Conservation (phyloP, 2,888 invertebrate species). For the Congeria kusceri region DNA sequence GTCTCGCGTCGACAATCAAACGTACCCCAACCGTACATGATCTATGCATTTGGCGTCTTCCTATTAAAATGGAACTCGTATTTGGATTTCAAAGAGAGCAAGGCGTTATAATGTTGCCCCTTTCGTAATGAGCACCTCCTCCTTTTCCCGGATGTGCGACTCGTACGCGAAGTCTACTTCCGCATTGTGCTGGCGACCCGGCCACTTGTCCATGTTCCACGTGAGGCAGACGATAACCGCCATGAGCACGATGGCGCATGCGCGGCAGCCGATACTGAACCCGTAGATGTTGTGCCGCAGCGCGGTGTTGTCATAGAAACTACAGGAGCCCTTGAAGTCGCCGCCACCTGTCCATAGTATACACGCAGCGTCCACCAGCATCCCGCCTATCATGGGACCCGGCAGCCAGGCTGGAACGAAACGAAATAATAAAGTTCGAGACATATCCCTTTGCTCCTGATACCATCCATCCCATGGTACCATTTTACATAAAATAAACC, state of each 20-base stretch:
- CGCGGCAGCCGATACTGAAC: not conserved
- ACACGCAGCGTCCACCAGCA: conserved; percentile 69
- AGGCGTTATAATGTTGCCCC: too few relatives aligned
- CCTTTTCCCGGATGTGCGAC: not conserved
- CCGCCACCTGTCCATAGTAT: conserved; percentile 57
- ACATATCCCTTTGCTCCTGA: too few relatives aligned
- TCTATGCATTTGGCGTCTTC: too few relatives aligned
- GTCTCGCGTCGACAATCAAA: too few relatives aligned
- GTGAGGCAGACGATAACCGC: conserved; percentile 1
- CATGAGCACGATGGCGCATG: conserved; percentile 16
- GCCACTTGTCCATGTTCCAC: conserved; percentile 49
- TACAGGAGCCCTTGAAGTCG: conserved; percentile 62
- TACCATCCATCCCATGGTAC: too few relatives aligned
- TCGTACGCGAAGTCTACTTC: conserved; percentile 11
- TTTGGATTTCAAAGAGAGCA: too few relatives aligned
- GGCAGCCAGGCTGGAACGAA: conserved; percentile 66
- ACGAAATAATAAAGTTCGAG: too few relatives aligned
- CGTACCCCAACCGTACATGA: too few relatives aligned
- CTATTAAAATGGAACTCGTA: too few relatives aligned
- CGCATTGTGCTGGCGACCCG: not conserved
- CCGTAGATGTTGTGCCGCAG: conserved; percentile 60
- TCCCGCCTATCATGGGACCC: conserved; percentile 71
- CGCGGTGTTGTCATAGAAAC: conserved; percentile 64
- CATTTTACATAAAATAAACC: too few relatives aligned
- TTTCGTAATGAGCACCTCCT: not conserved